Evolutionary conservation across 2,113 vertebrate species (phyloP).

Genomic region (Hydrochoerus hydrochaeris): DNA sequence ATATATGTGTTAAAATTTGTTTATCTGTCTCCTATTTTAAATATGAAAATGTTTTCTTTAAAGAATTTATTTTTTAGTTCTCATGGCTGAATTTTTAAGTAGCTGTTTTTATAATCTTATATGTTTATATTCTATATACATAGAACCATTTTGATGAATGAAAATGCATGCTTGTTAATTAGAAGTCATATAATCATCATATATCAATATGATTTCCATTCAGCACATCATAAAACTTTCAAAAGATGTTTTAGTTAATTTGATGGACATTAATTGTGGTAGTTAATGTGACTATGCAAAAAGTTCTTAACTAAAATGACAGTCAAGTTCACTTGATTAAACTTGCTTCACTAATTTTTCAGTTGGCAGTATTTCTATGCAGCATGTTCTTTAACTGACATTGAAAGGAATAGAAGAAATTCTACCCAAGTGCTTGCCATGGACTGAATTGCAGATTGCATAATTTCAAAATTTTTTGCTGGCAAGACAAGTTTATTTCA

Average conservation of each 20-base stretch:
- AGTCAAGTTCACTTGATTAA: slow-evolving; percentile 82
- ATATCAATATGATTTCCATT: slow-evolving; percentile 47
- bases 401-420: slow-evolving; percentile 87
- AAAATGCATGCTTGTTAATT: slow-evolving; percentile 17
- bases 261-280: slow-evolving; percentile 69
- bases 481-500: slow-evolving; percentile 83
- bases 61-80: neutral
- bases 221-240: slow-evolving; percentile 69
- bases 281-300: slow-evolving; percentile 62
- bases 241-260: slow-evolving; percentile 61
- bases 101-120: neutral
- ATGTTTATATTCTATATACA: neutral
- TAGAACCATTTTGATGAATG: neutral
- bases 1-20: neutral
- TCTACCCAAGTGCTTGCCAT: slow-evolving; percentile 83
- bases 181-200: neutral
- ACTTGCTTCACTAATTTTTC: slow-evolving; percentile 81
- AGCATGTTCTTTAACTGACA: slow-evolving; percentile 81
- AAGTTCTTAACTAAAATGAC: slow-evolving; percentile 76
- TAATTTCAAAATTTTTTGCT: slow-evolving; percentile 86
- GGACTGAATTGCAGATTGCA: slow-evolving; percentile 85
- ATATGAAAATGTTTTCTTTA: neutral
- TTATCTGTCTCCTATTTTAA: neutral
- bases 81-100: neutral
- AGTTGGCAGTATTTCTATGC: slow-evolving; percentile 84